Conservation (phyloP, 1,140 invertebrate species). For the Solenopsis invicta region DNA sequence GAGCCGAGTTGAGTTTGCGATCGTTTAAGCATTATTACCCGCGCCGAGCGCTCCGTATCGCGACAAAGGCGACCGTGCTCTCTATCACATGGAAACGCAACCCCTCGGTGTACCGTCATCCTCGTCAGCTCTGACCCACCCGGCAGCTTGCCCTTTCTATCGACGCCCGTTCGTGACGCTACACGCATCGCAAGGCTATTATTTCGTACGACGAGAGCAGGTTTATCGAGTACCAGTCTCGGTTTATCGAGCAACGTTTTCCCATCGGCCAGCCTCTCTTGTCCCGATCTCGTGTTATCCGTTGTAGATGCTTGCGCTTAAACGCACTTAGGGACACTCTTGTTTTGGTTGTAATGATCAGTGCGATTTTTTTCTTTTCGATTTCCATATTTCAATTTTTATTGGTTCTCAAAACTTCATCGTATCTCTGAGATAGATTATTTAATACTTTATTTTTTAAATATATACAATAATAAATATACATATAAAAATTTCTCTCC, state of each 20-base stretch:
- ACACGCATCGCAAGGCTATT: conserved; percentile 62
- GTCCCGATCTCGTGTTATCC: conserved; percentile 20
- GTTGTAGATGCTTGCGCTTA: background rate
- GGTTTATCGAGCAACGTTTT: conserved; percentile 63
- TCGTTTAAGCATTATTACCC: conserved; percentile 79
- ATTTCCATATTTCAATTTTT: background rate
- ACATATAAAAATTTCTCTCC: too few relatives aligned
- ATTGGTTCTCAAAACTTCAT: background rate
- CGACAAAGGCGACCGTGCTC: conserved; percentile 38
- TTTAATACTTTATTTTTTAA: too few relatives aligned
- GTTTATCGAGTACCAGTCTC: conserved; percentile 56
- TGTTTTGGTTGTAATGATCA: background rate
- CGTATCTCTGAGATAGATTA: background rate
- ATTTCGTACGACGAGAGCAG: conserved; percentile 54
- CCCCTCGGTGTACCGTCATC: background rate
- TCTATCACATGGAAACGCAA: conserved; percentile 22
- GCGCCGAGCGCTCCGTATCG: background rate
- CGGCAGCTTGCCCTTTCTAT: conserved; percentile 22
- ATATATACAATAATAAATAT: too few relatives aligned
- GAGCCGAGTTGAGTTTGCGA: conserved; percentile 72
- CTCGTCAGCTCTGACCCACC: conserved; percentile 9
- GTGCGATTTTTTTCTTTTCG: background rate
- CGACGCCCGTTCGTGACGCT: conserved; percentile 54
- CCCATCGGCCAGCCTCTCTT: conserved; percentile 30
- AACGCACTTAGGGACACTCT: background rate